Evolutionary conservation across 2,888 invertebrate genomes (phyloP), one percentile per base, ranked within the genome.

Genomic region (Trimorus sp.): DNA sequence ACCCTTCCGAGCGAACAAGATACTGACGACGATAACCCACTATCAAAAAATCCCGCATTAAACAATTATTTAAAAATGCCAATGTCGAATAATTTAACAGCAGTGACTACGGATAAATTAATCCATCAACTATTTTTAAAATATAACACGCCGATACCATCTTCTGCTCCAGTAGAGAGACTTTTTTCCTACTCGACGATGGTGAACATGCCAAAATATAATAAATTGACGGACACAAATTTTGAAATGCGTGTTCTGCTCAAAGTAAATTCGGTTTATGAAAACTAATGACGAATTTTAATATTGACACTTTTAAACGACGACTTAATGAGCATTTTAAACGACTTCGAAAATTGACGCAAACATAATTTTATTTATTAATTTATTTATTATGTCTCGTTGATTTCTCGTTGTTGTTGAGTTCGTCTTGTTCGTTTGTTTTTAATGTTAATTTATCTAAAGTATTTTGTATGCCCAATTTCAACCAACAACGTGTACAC

Each of bases 141-240:
- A n/a, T 74, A 45, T 38, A 74, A 74, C 26, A 74, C 74, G 11
- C 74, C 74, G 6, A 8, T 63, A n/a, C 63, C 63, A 15, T 63
- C 48, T 14, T 63, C 63, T 0, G 63, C 63, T 12, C 63, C 63
- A 7, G 15, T 63, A 7, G 63, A 63, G 36, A n/a, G 63, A 48
- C 16, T 63, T 12, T 63, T 63, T 26, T 48, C 45, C 9, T 63
- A 63, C 40, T 15, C 63, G 9, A 63, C 63, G 9, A 63, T 63
- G 63, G 11, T 63, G 7, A 48, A 63, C 11, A 36, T 48, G 9
- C 63, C 63, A 1, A 42, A 48, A 15, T 63, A 48, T 16, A 63
- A 63, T 26, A 63, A 49, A 49, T 49, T 63, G 12, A 16, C 48
- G 5, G 63, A 63, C 26, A 36, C 37, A n/a, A 56, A 56, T 56